Evolutionary conservation across 2,888 invertebrate species (phyloP), one percentile per base, ranked within the genome.

Genomic region (Sphaerophoria taeniata): DNA sequence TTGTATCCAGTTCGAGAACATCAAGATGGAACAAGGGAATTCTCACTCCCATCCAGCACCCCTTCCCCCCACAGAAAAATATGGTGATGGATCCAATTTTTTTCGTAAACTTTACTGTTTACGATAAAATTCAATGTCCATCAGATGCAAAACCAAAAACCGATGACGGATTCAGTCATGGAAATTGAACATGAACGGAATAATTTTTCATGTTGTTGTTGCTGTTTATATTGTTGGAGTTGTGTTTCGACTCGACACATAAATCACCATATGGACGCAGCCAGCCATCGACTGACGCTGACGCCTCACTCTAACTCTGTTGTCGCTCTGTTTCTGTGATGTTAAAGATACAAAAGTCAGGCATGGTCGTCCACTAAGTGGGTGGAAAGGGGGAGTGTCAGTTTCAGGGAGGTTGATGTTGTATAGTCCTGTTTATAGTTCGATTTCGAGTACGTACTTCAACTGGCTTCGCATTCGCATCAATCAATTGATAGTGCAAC

Each of bases 151-250:
- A 47, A 70, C 81, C 76, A 16, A 77, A 60, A 77, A 65, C 73
- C 43, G 85, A 77, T 81, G 85, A 85, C 81, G 73, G 85, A 81
- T 81, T 49, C 76, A 77, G 61, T 84, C 84, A 72, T 53, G 74
- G 71, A 65, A 65, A 67, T 56, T 72, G 56, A 74, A 70, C 65
- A 74, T 53, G 67, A 53, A 67, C 39, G 53, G 67, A 53, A 67
- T 67, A 72, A 69, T 72, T 56, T 75, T 69, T 80, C 67, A 16
- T 69, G 78, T 39, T 67, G 39, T 36, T 31, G 36, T n/a, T n/a
- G 12, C n/a, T 24, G 31, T 6, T 24, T 24, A 24, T 24, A 24
- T 24, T 24, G 24, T 24, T 24, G 24, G 24, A 24, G 24, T 2
- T 24, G 24, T 39, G 9, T 39, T 60, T 24, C 24, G 43, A 43